These are phyloP conservation scores for Keiferia lycopersicella DNA, from an alignment of 2,888 invertebrate genomes.

Conservation along the genomic window DNA sequence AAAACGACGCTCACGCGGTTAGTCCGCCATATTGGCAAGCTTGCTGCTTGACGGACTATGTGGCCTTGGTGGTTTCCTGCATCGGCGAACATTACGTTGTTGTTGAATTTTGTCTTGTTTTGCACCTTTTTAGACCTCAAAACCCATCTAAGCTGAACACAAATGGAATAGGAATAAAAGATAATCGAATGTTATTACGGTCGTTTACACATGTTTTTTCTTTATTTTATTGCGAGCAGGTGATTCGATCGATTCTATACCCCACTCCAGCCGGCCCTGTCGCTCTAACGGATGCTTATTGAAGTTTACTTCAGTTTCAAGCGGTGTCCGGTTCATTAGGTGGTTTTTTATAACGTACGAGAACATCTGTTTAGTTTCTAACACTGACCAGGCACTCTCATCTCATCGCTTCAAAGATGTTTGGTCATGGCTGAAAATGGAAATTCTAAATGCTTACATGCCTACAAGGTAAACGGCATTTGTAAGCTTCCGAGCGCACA, in stretches of 20 bases:
- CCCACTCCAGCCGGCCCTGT: conserved; percentile 25
- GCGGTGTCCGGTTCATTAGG: conserved; percentile 4
- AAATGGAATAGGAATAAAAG: conserved; percentile 1
- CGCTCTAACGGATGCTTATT: conserved; percentile 28
- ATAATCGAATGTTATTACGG: conserved; percentile 16
- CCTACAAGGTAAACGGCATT: conserved; percentile 3
- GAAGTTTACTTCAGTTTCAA: conserved; percentile 18
- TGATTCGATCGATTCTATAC: conserved; percentile 27
- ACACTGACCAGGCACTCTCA: neutral
- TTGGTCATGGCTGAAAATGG: neutral
- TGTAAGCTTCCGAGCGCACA: conserved; percentile 18
- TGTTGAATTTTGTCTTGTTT: conserved; percentile 9
- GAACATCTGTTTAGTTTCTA: conserved; percentile 15
- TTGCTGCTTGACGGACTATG: conserved; percentile 43
- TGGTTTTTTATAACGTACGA: conserved; percentile 1
- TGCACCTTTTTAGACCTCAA: conserved; percentile 13
- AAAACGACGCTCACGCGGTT: conserved; percentile 37
- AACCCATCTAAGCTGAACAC: neutral
- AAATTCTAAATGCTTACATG: neutral
- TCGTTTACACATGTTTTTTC: conserved; percentile 16
- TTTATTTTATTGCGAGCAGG: conserved; percentile 25
- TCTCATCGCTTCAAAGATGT: neutral
- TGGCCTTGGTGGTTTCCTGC: conserved; percentile 48
- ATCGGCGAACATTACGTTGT: conserved; percentile 28
- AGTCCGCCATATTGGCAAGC: conserved; percentile 47